phyloP scores from a whole-genome alignment of 2,113 vertebrate genomes.

The Tragelaphus buxtoni region DNA sequence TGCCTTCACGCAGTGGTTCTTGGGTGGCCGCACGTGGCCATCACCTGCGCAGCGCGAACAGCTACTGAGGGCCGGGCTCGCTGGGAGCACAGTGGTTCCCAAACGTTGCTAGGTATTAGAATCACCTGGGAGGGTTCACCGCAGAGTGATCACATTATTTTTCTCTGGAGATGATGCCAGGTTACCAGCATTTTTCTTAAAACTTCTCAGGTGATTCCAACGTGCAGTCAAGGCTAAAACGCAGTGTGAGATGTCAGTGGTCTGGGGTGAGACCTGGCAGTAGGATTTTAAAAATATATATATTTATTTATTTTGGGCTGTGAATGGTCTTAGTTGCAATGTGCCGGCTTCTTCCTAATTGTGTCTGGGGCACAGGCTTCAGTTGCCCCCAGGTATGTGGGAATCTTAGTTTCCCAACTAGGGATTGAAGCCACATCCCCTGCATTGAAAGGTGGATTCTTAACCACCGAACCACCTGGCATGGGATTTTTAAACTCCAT shows the following conservation, averaged over 20 bases:
- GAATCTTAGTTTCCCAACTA: background rate
- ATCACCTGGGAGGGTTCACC: background rate
- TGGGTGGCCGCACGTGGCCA: rapidly evolving
- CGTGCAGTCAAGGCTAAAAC: background rate
- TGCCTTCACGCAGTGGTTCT: rapidly evolving
- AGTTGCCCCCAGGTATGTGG: background rate
- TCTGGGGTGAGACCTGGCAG: background rate
- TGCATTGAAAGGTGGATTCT: background rate
- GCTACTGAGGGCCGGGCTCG: background rate
- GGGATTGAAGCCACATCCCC: background rate
- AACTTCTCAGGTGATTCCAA: background rate
- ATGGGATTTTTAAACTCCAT: background rate
- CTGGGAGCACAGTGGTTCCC: background rate
- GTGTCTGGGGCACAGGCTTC: background rate
- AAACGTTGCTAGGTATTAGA: background rate
- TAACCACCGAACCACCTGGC: background rate
- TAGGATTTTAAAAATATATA: background rate
- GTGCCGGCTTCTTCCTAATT: background rate
- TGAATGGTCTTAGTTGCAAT: background rate
- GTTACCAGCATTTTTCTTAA: background rate
- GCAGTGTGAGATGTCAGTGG: background rate
- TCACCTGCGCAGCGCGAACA: background rate
- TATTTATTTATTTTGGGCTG: background rate
- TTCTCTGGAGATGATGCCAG: background rate
- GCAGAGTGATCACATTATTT: background rate